Percentiles rank a stretch among this genome's conserved stretches.
Evolutionary conservation across 2,888 invertebrate species (phyloP).

Genomic region (Polymixis lichenea): DNA sequence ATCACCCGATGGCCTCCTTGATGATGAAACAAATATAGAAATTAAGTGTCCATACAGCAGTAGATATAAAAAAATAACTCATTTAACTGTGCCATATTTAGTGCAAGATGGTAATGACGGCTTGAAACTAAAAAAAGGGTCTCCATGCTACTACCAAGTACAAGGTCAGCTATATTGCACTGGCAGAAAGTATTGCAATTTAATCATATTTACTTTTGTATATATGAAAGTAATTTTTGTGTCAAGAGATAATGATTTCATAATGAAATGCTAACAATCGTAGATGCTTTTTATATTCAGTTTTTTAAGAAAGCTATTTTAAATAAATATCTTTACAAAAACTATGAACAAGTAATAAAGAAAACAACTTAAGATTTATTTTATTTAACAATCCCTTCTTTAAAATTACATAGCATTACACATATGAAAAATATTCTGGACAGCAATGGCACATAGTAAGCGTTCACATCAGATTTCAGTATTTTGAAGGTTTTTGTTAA

Average conservation of each 20-base stretch:
- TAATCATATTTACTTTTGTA: background rate
- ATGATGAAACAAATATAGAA: background rate
- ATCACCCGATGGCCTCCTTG: background rate
- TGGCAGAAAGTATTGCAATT: background rate
- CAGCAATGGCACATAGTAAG: too few species aligned
- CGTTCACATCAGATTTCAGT: too few species aligned
- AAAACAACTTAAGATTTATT: background rate
- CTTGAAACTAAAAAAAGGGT: background rate
- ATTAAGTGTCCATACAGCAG: conserved; percentile 1
- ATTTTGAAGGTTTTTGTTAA: too few species aligned
- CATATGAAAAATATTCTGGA: too few species aligned
- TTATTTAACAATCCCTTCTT: too few species aligned
- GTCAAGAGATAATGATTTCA: conserved; percentile 1
- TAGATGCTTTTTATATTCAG: background rate
- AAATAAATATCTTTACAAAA: background rate
- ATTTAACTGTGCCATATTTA: background rate
- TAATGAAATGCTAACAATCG: background rate
- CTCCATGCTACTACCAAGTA: conserved; percentile 2
- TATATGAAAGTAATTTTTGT: background rate
- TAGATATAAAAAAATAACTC: background rate
- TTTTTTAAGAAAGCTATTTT: background rate
- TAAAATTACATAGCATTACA: too few species aligned
- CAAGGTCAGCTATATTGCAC: background rate
- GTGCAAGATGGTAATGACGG: background rate
- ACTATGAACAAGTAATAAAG: background rate